These are phyloP conservation scores for Danio jaintianensis DNA, from an alignment of 2,797 vertebrate genomes.

Conservation along the genomic window DNA sequence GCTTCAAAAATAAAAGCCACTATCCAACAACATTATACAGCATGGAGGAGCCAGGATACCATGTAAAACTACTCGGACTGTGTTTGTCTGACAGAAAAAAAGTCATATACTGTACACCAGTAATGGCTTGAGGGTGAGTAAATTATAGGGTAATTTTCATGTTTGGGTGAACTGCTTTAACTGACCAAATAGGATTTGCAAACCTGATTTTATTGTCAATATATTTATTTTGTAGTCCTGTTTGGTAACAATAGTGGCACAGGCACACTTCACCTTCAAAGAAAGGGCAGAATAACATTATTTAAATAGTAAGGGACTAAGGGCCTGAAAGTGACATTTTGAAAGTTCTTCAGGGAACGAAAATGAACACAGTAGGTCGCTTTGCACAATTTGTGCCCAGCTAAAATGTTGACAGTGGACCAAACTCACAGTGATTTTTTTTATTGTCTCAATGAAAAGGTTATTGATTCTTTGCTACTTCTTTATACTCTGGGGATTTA, in stretches of 20 bases:
- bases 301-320: constrained; percentile 22
- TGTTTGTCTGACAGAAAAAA: no score
- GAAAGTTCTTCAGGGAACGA: constrained; percentile 33
- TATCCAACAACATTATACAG: no score
- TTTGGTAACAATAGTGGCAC: background rate
- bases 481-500: constrained; percentile 26
- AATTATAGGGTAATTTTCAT: no score
- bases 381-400: constrained; percentile 38
- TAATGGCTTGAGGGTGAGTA: no score
- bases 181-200: background rate
- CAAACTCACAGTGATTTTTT: constrained; percentile 35
- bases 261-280: constrained; percentile 14
- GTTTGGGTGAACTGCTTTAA: no score
- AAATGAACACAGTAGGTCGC: constrained; percentile 25
- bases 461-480: constrained; percentile 32
- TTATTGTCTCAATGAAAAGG: constrained; percentile 46
- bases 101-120: no score
- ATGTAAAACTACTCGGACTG: no score
- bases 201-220: background rate
- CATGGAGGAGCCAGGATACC: no score
- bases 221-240: background rate
- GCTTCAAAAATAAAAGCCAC: no score
- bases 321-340: constrained; percentile 23
- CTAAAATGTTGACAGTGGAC: constrained; percentile 16
- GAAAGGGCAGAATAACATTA: constrained; percentile 15